Percentiles rank a stretch among this genome's conserved stretches.
Conservation (phyloP, 2,888 invertebrate genomes). For the Cremastinae sp. region DNA sequence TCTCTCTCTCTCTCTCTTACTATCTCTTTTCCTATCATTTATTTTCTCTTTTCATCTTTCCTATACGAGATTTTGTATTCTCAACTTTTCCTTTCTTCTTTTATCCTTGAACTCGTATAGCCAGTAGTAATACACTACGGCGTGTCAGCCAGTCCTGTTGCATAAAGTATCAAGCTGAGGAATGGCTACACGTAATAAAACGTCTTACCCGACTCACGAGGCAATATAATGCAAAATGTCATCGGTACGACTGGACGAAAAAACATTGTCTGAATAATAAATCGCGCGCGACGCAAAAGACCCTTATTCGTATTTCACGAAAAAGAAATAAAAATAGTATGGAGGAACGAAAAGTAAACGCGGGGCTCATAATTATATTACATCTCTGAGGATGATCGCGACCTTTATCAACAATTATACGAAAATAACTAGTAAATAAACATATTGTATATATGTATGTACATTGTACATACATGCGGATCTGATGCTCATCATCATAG, state of each 20-base stretch:
- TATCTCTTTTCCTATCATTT: constrained; percentile 15
- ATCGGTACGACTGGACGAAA: background rate
- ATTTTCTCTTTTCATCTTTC: constrained; percentile 6
- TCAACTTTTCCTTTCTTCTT: constrained; percentile 14
- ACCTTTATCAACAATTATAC: too few species aligned
- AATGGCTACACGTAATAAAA: constrained; percentile 28
- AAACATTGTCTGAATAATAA: constrained; percentile 5
- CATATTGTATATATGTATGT: too few species aligned
- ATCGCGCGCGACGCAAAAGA: too few species aligned
- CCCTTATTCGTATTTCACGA: too few species aligned
- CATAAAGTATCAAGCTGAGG: constrained; percentile 30
- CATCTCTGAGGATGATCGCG: too few species aligned
- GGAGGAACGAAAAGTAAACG: too few species aligned
- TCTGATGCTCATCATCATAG: too few species aligned
- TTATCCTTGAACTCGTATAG: background rate
- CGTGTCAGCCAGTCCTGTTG: constrained; percentile 3
- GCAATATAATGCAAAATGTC: constrained; percentile 23
- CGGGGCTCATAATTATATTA: too few species aligned
- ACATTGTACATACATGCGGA: too few species aligned
- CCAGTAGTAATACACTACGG: constrained; percentile 19
- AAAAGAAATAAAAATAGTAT: too few species aligned
- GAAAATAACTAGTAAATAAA: too few species aligned
- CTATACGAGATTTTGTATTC: too few species aligned
- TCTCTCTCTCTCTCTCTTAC: background rate
- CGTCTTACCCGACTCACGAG: constrained; percentile 17